Base-by-base conservation (phyloP, 2,113 vertebrate genomes). In the Rana temporaria region DNA sequence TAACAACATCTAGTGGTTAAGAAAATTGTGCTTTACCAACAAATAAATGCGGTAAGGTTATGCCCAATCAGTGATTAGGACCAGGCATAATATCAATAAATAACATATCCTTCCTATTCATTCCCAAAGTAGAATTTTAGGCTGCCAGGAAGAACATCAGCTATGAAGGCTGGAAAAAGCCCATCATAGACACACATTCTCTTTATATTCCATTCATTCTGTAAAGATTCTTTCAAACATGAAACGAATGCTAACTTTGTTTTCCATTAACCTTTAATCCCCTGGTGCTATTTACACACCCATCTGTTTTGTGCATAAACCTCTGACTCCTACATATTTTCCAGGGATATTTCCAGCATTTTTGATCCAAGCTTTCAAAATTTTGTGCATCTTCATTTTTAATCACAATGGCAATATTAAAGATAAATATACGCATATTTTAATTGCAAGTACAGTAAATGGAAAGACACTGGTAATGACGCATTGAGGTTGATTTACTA, bases 241-340 rank as follows among this genome's bases (percentile, higher is more conserved):
- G 48, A 69, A 69, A 68, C 26, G 11, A 68, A 59, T 38, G 65
- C 32, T 63, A 30, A 18, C 75, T 68, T 69, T 68, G 20, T 67
- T 79, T 79, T 68, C 65, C 55, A 67, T 79, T 67, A 69, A 67
- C 77, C 77, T 69, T 38, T 59, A 79, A 68, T 68, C 77, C 64
- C 32, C 64, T 56, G 24, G 64, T 60, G 32, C 26, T 57, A 22
- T 77, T 79, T 79, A 16, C n/a, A 38, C 53, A 68, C 64, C 64
- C 53, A 67, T 56, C 53, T 79, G 65, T 32, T 34, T 30, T 79
- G 65, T 32, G 52, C 55, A 57, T 59, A 14, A 22, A 69, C 65
- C 22, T 16, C 19, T 57, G 7, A 38, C 18, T 71, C 11, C 48
- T 55, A 12, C 20, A 55, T 55, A 5, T 55, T 71, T 55, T 55